Base-by-base conservation (phyloP, 2,113 vertebrate species). In the Aramus guarauna region DNA sequence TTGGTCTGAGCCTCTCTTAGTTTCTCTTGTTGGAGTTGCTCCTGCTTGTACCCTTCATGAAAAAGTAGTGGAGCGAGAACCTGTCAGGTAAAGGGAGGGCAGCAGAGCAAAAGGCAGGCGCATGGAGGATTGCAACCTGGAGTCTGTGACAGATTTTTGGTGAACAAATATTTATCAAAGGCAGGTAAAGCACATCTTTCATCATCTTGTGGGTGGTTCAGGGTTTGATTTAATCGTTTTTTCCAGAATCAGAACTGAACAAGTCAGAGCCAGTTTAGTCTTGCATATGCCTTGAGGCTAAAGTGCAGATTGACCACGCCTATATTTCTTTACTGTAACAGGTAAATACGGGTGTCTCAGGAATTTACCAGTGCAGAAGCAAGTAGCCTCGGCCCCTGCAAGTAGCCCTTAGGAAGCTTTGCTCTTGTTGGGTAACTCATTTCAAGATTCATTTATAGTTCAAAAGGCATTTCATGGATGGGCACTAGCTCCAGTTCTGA, bases 81-180 rank as follows among this genome's bases (percentile, higher is more conserved):
- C n/a, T 47, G 13, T 16, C 17, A 53, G 7, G 15, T 11, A 62
- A 55, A 63, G 47, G 22, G 34, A 88, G 29, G 76, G 52, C 21
- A 74, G 55, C 45, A 63, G 50, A 47, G 27, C 34, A n/a, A 68
- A 76, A 66, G 50, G 34, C n/a, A 72, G 43, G 39, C 3, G 3
- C 18, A 36, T 0, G 0, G 62, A 67, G n/a, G 19, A 26, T 53
- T 95, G 43, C n/a, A 93, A 11, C 11, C 55, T 72, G 17, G 12
- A 37, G 34, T 43, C 39, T 36, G 21, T 21, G n/a, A 48, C 45
- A 79, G 71, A 26, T 16, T 80, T 83, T 79, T 90, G 59, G 58
- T 87, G 37, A 72, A 39, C 72, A 76, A 90, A 81, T 95, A 88
- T 93, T 95, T 90, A 76, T 79, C 48, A 55, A 91, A 92, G 85